These are phyloP conservation scores for Cydia amplana DNA, from an alignment of 1,140 invertebrate genomes.

Conservation along the genomic window DNA sequence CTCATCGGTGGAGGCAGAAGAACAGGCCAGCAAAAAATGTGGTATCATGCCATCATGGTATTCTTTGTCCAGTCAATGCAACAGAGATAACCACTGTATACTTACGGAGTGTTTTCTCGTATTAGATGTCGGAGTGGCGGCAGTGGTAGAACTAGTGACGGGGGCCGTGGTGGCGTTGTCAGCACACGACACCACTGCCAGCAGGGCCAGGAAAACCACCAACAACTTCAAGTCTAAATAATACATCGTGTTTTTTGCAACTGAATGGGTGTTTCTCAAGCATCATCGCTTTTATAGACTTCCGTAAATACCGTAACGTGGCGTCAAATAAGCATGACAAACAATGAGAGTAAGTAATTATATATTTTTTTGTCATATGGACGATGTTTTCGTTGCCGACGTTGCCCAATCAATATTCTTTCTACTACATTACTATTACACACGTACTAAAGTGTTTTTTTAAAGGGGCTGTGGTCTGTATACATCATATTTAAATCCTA, in stretches of 20 bases:
- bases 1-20: too few species aligned
- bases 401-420: background rate
- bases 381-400: background rate
- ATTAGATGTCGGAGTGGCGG: background rate
- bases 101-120: background rate
- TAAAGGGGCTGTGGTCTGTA: too few species aligned
- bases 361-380: background rate
- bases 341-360: background rate
- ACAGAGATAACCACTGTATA: background rate
- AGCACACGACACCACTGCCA: background rate
- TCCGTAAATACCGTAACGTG: background rate
- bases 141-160: background rate
- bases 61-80: too few species aligned
- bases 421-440: too few species aligned
- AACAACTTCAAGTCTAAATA: background rate
- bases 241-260: conserved; percentile 2
- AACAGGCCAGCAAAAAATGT: too few species aligned
- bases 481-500: too few species aligned
- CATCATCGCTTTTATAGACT: background rate
- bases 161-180: background rate
- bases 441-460: too few species aligned
- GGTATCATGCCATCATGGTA: too few species aligned
- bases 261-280: background rate
- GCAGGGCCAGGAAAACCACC: background rate
- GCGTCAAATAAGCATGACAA: background rate